Evolutionary conservation across 2,113 vertebrate species (phyloP).

Genomic region (Ivindomyrus marchei): DNA sequence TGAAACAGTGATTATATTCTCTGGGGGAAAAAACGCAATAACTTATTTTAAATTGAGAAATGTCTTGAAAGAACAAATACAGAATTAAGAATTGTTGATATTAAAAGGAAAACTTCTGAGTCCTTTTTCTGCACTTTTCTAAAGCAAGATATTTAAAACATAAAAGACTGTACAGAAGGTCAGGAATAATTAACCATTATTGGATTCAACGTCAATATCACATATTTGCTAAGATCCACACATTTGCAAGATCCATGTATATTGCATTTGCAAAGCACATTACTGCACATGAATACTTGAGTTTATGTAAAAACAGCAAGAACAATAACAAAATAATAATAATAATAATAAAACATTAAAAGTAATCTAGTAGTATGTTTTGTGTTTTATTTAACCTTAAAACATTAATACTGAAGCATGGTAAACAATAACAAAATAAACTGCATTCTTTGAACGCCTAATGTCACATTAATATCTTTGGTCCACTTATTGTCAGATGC

Average conservation of each 20-base stretch:
- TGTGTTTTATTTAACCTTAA: neutral
- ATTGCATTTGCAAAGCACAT: neutral
- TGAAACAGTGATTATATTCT: conserved; percentile 32
- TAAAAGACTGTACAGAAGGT: neutral
- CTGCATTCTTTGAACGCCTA: neutral
- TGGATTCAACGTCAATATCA: neutral
- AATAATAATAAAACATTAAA: neutral
- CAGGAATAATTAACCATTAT: neutral
- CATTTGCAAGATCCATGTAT: neutral
- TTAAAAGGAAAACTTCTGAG: neutral
- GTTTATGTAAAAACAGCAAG: neutral
- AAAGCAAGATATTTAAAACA: neutral
- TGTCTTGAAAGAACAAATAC: conserved; percentile 7
- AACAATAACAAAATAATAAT: neutral
- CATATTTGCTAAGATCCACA: neutral
- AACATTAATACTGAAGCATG: neutral
- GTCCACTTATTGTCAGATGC: neutral
- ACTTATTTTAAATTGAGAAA: conserved; percentile 19
- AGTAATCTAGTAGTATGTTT: neutral
- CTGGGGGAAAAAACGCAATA: conserved; percentile 36
- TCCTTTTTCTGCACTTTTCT: neutral
- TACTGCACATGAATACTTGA: neutral
- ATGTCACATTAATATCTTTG: neutral
- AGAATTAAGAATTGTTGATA: neutral
- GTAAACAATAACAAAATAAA: neutral